Conservation (phyloP, 2,113 vertebrate species). For the Cyanoderma ruficeps region DNA sequence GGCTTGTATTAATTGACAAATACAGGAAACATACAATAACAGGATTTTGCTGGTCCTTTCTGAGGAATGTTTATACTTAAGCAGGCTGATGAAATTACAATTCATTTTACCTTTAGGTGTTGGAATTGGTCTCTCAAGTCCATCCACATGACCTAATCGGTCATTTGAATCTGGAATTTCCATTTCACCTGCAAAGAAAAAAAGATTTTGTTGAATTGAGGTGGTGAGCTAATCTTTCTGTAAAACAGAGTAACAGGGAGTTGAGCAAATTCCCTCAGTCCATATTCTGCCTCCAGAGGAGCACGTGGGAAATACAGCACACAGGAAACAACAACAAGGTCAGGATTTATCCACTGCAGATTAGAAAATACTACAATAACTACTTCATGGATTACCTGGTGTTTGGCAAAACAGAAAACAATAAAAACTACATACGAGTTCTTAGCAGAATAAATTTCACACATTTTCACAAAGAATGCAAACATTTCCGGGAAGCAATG, state of each 20-base stretch:
- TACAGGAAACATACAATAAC: background rate
- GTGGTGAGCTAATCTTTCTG: background rate
- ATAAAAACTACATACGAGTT: background rate
- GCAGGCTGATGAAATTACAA: background rate
- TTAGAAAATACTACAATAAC: background rate
- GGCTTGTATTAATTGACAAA: background rate
- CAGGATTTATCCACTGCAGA: background rate
- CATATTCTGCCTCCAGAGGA: background rate
- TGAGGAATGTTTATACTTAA: background rate
- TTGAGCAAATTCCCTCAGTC: background rate
- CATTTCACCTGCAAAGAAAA: conserved; percentile 72
- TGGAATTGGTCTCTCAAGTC: conserved; percentile 77
- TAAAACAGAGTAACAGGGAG: background rate
- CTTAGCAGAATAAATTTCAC: background rate
- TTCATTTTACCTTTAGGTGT: conserved; percentile 81
- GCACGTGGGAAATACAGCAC: background rate
- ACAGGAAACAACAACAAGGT: background rate
- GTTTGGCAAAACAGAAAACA: background rate
- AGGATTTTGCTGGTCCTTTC: background rate
- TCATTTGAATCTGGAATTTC: conserved; percentile 75
- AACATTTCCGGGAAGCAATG: background rate
- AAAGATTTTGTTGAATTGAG: background rate
- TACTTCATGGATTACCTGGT: background rate
- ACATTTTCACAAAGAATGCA: background rate
- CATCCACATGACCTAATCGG: conserved; percentile 75